A percentile compares a stretch with the other conserved stretches of the same genome.
phyloP scores from a whole-genome alignment of 23 tunicate species.

The Botrylloides violaceus region DNA sequence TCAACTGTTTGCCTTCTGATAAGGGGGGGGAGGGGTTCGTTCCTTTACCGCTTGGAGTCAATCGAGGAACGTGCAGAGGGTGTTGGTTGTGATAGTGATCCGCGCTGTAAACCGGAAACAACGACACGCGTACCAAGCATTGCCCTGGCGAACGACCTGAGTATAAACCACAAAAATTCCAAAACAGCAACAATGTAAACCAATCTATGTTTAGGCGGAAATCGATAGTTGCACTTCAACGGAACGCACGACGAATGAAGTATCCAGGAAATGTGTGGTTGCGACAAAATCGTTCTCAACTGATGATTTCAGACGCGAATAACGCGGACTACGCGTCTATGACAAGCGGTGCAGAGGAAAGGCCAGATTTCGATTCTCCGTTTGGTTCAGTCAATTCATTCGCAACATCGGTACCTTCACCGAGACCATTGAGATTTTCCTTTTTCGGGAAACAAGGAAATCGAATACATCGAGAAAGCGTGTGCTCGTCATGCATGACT shows the following conservation, averaged over 20 bases:
- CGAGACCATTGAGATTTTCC: constrained; percentile 54
- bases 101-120: too few relatives aligned
- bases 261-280: not conserved
- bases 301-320: not conserved
- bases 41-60: too few relatives aligned
- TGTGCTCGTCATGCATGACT: constrained; percentile 7
- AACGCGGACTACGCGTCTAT: constrained; percentile 11
- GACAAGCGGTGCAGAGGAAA: constrained; percentile 22
- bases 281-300: not conserved
- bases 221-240: constrained; percentile 11
- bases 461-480: not conserved
- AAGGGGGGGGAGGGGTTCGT: too few relatives aligned
- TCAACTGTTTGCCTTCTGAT: too few relatives aligned
- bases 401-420: constrained; percentile 83
- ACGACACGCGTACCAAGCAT: too few relatives aligned
- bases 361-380: constrained; percentile 36
- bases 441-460: not conserved
- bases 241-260: constrained; percentile 18
- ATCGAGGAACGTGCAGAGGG: too few relatives aligned
- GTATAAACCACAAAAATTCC: too few relatives aligned
- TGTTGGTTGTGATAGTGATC: too few relatives aligned
- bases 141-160: too few relatives aligned
- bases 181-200: too few relatives aligned
- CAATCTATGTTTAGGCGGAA: constrained; percentile 2
- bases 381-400: constrained; percentile 65